phyloP scores from a whole-genome alignment of 2,888 invertebrate species.

The Calameuta pallipes region DNA sequence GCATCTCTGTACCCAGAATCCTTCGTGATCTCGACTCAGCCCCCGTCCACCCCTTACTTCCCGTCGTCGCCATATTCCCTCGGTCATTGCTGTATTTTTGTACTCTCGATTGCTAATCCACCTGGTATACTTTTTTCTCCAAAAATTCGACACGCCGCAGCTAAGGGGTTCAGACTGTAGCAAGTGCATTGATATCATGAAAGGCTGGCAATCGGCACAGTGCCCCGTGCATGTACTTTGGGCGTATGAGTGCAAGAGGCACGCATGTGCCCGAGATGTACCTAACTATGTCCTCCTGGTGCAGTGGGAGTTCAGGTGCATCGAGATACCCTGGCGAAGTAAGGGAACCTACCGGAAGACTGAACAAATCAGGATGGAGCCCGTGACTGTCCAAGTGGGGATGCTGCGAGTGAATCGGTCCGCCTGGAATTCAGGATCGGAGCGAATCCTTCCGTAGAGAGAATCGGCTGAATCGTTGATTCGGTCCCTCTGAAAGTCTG shows the following conservation, averaged over 20 bases:
- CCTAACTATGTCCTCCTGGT: background rate
- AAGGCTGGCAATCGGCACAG: constrained; percentile 3
- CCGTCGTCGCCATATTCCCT: background rate
- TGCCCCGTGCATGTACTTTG: background rate
- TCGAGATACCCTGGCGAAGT: background rate
- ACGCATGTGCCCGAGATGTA: background rate
- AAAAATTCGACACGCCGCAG: background rate
- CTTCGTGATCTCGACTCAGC: background rate
- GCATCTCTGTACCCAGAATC: background rate
- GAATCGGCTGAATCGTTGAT: background rate
- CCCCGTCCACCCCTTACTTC: background rate
- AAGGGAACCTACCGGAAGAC: background rate
- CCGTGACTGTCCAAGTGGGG: background rate
- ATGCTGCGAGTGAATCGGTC: background rate
- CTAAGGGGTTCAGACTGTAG: background rate
- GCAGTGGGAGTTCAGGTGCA: background rate
- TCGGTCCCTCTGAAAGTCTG: background rate
- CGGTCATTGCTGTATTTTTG: background rate
- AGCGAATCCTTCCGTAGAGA: background rate
- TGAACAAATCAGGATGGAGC: background rate
- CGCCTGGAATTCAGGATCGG: background rate
- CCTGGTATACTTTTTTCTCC: background rate
- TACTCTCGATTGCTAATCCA: background rate
- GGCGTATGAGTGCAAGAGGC: background rate
- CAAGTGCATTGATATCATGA: background rate